These are phyloP conservation scores for Willowsia nigromaculata DNA, from an alignment of 2,888 invertebrate genomes.

Conservation along the genomic window DNA sequence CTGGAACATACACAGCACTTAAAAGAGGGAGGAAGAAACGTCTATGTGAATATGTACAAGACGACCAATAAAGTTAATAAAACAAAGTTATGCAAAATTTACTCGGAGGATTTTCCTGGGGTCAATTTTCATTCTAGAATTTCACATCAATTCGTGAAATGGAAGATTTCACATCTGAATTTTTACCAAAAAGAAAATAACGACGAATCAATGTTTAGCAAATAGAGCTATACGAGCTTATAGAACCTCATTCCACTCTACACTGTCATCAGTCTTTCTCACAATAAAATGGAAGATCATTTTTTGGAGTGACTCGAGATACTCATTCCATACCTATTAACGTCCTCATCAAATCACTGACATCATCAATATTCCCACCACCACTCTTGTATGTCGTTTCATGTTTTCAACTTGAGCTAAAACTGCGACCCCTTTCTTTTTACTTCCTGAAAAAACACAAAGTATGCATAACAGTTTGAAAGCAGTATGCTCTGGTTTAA, in stretches of 20 bases:
- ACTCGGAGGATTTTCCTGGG: background rate
- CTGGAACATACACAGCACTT: background rate
- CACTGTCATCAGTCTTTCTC: background rate
- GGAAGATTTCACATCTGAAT: too few species aligned
- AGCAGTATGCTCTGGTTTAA: background rate
- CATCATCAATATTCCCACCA: background rate
- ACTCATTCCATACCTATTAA: slow-evolving; percentile 35
- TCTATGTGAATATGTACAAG: too few species aligned
- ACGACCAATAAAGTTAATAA: background rate
- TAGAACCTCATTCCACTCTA: too few species aligned
- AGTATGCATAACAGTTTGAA: background rate
- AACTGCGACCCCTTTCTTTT: background rate
- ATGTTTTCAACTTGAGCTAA: background rate
- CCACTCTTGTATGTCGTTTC: background rate
- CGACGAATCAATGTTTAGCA: too few species aligned
- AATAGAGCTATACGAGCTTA: too few species aligned
- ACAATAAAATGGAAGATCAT: slow-evolving; percentile 1
- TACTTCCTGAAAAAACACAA: background rate
- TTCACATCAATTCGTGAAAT: too few species aligned
- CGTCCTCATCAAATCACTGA: slow-evolving; percentile 41
- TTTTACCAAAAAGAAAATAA: background rate
- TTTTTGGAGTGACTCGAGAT: background rate
- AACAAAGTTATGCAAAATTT: background rate
- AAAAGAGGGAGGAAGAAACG: background rate
- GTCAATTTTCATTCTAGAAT: background rate